phyloP scores from a whole-genome alignment of 2,797 vertebrate genomes.

The Thunnus albacares region DNA sequence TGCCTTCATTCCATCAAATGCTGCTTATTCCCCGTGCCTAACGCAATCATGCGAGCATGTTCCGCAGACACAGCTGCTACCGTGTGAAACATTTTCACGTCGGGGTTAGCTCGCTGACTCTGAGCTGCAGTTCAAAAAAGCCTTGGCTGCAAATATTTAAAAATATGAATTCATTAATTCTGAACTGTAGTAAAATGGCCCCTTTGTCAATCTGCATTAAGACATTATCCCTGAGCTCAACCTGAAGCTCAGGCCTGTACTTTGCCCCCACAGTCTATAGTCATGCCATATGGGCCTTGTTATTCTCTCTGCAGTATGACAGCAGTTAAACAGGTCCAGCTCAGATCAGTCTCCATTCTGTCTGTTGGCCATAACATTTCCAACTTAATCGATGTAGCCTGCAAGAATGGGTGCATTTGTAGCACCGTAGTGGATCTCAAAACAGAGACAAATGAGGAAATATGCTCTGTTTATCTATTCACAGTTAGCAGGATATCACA shows the following conservation, averaged over 20 bases:
- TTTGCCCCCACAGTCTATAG: constrained; percentile 53
- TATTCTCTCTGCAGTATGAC: constrained; percentile 33
- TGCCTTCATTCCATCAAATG: constrained; percentile 55
- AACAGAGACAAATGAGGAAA: not conserved
- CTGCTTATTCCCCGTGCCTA: constrained; percentile 33
- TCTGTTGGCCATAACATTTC: constrained; percentile 15
- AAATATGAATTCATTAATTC: constrained; percentile 23
- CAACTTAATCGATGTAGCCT: constrained; percentile 2
- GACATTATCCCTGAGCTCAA: constrained; percentile 13
- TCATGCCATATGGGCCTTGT: constrained; percentile 18
- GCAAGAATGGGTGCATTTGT: not conserved
- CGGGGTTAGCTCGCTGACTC: constrained; percentile 3
- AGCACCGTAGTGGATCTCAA: not conserved
- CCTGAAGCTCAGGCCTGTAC: constrained; percentile 45
- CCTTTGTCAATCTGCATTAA: constrained; percentile 22
- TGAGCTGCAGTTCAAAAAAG: constrained; percentile 20
- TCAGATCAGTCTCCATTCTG: constrained; percentile 7
- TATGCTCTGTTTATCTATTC: constrained; percentile 1
- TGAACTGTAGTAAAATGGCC: constrained; percentile 23
- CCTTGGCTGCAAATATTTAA: constrained; percentile 17
- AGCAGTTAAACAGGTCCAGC: constrained; percentile 21
- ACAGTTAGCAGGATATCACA: not conserved
- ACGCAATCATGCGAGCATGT: constrained; percentile 53
- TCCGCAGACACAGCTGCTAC: constrained; percentile 56
- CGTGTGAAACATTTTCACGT: constrained; percentile 7